These are phyloP conservation scores for Drepana arcuata DNA, from an alignment of 1,140 invertebrate genomes.

Conservation along the genomic window DNA sequence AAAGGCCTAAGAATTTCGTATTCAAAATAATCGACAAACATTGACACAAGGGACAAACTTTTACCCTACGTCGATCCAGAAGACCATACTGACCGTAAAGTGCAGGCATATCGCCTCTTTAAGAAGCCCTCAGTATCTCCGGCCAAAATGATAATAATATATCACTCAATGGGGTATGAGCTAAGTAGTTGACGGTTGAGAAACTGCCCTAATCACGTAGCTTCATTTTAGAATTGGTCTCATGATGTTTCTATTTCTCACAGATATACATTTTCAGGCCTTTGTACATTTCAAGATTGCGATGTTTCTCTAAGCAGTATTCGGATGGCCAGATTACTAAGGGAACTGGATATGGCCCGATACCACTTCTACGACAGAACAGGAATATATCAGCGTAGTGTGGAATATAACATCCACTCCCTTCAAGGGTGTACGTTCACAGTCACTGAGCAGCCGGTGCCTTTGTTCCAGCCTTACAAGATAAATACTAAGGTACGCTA, in stretches of 20 bases:
- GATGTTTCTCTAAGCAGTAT: slow-evolving; percentile 77
- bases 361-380: slow-evolving; percentile 77
- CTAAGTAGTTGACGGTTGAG: no score
- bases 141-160: background rate
- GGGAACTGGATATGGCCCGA: slow-evolving; percentile 82
- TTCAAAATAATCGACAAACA: no score
- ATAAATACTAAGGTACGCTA: slow-evolving; percentile 76
- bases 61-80: no score
- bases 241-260: background rate
- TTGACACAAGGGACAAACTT: no score
- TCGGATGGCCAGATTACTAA: slow-evolving; percentile 79
- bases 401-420: slow-evolving; percentile 66
- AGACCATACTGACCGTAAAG: no score
- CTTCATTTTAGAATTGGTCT: background rate
- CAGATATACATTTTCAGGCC: slow-evolving; percentile 54
- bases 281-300: slow-evolving; percentile 79
- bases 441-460: slow-evolving; percentile 73
- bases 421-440: slow-evolving; percentile 76
- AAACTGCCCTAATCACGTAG: background rate
- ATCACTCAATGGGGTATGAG: background rate
- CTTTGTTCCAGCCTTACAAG: slow-evolving; percentile 76
- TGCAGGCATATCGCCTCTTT: no score
- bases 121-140: background rate
- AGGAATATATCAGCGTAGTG: slow-evolving; percentile 73
- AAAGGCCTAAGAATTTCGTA: no score